Base-by-base conservation (phyloP, 2,113 vertebrate species). In the Syngnathus typhle region DNA sequence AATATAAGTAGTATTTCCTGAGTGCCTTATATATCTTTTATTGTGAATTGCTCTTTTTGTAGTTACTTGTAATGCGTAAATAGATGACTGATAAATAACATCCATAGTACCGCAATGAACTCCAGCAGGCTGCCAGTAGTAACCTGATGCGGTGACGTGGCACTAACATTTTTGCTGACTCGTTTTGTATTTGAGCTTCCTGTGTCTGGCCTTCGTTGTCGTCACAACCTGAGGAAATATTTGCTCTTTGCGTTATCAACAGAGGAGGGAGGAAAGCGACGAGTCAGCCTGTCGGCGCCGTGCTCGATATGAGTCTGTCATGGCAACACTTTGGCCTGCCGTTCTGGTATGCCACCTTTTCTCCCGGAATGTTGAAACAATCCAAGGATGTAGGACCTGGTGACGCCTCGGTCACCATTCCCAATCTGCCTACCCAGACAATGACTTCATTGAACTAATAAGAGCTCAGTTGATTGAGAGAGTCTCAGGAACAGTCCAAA, bases 191-290 rank as follows among this genome's bases (percentile, higher is more conserved):
- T 23, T 7, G 19, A 52, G 21, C 58, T 54, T 73, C 70, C 62
- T 63, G 67, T 64, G 64, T 69, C 66, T 64, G 64, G 49, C 60
- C 54, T 62, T 67, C 32, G 59, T 51, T 43, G 54, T 16, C 61
- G 43, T 63, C 71, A 71, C 67, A 74, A 65, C 39, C 60, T 59
- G 71, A 74, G 67, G 77, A 82, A 76, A 75, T 81, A 78, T 80
- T 80, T 75, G 70, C 67, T 6, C 23, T 76, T 72, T 21, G 70
- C 63, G 74, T 79, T 85, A 77, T 80, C 70, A 58, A 52, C 76
- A 70, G 52, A 49, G 55, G 70, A 60, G 72, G 47, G 71, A 43
- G 41, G 61, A 27, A 5, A 32, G 65, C 32, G 44, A 21, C 12
- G 55, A 63, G 67, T 47, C 15, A 41, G 61, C 1, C 75, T 56